These are phyloP conservation scores for Arctocebus calabarensis DNA, from an alignment of 2,797 vertebrate species.

Conservation along the genomic window DNA sequence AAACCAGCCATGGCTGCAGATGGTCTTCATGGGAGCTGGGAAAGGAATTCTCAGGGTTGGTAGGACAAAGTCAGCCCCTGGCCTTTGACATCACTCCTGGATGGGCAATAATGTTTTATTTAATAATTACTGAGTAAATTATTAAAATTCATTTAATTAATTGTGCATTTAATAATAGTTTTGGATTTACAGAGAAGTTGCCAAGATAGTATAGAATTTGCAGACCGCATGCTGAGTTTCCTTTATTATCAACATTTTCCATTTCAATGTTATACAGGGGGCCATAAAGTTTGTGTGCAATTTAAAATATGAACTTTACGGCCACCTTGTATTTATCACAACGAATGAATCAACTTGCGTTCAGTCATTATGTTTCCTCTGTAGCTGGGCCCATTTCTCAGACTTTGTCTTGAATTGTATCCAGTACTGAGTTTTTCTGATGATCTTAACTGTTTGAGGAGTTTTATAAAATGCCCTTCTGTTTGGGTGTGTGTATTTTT, in stretches of 20 bases:
- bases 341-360: background rate
- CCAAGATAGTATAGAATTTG: background rate
- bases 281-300: too few relatives aligned
- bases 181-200: background rate
- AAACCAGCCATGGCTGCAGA: background rate
- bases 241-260: accelerated
- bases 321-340: too few relatives aligned
- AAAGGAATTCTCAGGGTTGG: background rate
- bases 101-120: background rate
- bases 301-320: too few relatives aligned
- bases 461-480: background rate
- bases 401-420: too few relatives aligned
- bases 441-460: background rate
- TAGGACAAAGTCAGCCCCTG: background rate
- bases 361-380: background rate
- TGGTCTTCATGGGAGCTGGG: background rate
- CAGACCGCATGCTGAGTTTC: accelerated
- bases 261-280: background rate
- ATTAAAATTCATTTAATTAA: background rate
- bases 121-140: background rate
- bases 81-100: background rate
- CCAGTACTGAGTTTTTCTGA: background rate
- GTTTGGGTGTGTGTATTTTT: too few relatives aligned
- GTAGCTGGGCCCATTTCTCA: background rate
- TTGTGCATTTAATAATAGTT: background rate